These are phyloP conservation scores for Nezara viridula DNA, from an alignment of 2,888 invertebrate species.

Conservation along the genomic window DNA sequence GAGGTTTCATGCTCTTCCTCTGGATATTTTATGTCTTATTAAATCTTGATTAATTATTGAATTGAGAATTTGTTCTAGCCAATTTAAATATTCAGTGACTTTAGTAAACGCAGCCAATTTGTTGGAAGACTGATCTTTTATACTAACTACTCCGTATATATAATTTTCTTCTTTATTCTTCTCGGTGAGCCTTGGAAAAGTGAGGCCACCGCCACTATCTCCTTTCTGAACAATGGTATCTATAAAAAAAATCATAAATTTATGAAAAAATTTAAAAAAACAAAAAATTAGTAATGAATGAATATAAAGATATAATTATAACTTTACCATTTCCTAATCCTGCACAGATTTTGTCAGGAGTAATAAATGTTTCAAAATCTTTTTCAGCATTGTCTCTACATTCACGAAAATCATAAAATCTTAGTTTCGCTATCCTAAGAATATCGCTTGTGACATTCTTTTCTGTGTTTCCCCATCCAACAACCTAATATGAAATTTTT, in stretches of 20 bases:
- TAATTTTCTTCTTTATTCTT: slow-evolving; percentile 14
- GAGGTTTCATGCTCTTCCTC: background rate
- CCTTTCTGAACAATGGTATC: slow-evolving; percentile 5
- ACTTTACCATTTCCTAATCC: slow-evolving; percentile 34
- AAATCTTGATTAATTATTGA: background rate
- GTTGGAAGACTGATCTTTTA: slow-evolving; percentile 11
- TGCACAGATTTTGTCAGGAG: slow-evolving; percentile 17
- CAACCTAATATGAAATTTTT: background rate
- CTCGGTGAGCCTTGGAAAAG: background rate
- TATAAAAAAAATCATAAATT: background rate
- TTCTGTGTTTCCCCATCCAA: slow-evolving; percentile 39
- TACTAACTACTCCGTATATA: background rate
- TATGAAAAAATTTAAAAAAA: background rate
- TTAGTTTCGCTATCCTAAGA: background rate
- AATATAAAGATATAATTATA: background rate
- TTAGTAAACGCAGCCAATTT: slow-evolving; percentile 3
- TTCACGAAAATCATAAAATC: background rate
- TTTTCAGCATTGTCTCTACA: background rate
- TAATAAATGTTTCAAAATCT: slow-evolving; percentile 32
- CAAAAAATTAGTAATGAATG: background rate
- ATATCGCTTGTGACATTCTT: background rate
- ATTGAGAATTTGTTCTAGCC: background rate
- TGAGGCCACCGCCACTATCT: slow-evolving; percentile 17
- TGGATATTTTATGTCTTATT: background rate
- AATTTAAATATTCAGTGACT: background rate